A percentile compares a stretch with the other conserved stretches of the same genome.
Evolutionary conservation across 2,888 invertebrate species (phyloP).

Genomic region (Chesias legatella): DNA sequence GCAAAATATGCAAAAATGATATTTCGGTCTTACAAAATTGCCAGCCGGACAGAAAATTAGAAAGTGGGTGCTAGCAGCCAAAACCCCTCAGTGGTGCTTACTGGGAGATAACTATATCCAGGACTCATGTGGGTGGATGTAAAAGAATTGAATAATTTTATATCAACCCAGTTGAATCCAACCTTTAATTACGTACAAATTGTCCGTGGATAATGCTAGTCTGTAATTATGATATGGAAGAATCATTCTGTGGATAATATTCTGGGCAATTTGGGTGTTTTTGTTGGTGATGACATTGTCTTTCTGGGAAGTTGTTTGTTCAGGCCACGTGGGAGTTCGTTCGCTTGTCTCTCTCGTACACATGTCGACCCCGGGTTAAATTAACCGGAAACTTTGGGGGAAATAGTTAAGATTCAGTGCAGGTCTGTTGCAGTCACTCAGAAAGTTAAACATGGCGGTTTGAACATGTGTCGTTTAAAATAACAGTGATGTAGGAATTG

Average conservation of each 20-base stretch:
- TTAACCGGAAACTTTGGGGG: constrained; percentile 74
- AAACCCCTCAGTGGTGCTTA: too few species aligned
- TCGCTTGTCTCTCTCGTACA: constrained; percentile 47
- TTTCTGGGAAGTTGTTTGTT: constrained; percentile 68
- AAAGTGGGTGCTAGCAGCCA: too few species aligned
- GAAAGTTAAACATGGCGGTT: constrained; percentile 47
- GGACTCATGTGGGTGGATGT: too few species aligned
- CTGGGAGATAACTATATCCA: too few species aligned
- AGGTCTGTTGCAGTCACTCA: constrained; percentile 56
- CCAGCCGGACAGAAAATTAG: too few species aligned
- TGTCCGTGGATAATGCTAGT: constrained; percentile 34
- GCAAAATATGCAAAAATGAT: too few species aligned
- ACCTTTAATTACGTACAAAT: constrained; percentile 41
- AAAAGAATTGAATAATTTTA: too few species aligned
- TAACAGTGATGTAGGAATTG: constrained; percentile 27
- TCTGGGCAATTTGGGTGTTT: constrained; percentile 64
- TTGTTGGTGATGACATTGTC: constrained; percentile 66
- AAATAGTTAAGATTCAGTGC: constrained; percentile 71
- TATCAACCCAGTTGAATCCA: constrained; percentile 26
- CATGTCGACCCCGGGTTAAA: constrained; percentile 70
- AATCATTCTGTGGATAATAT: constrained; percentile 48
- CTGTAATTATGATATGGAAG: constrained; percentile 44
- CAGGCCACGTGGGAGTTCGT: constrained; percentile 66
- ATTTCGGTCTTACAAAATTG: too few species aligned
- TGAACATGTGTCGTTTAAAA: constrained; percentile 34